Evolutionary conservation across 2,113 vertebrate species (phyloP), one percentile per base, ranked within the genome.

Genomic region (Oncorhynchus nerka): DNA sequence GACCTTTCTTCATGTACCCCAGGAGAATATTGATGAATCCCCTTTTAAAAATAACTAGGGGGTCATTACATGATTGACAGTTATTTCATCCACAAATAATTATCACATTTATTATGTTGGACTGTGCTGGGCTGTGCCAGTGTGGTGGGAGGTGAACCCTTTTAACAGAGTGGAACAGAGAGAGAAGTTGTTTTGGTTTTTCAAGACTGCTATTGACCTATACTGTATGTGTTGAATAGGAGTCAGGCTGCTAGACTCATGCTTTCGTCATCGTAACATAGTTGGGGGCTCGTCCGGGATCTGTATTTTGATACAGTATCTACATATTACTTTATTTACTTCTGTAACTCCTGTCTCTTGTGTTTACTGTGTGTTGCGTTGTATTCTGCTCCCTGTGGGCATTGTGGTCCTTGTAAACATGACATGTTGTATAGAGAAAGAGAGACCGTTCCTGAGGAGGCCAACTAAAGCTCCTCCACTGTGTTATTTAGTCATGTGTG

Each of bases 11-110:
- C 64, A 69, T 82, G 76, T 83, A 88, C 88, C 93, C 88, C 90
- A 84, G 80, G 90, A 93, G 91, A 92, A 92, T 92, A 92, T 90
- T 92, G 90, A 93, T 94, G 89, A 92, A 93, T 92, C 86, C 88
- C 81, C 82, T 81, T 92, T 92, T 92, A 92, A 92, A 93, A 92
- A 93, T 92, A 93, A 92, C 90, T 92, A 84, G 90, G 88, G 89
- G 88, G 90, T 92, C 89, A 91, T 91, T 92, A 87, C 89, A 89
- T 93, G 90, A 93, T 93, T 92, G 90, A 93, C 91, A 88, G 88
- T 92, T 89, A 90, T 90, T 89, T 90, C 89, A 90, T 74, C 78
- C 88, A 86, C 81, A 81, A 90, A 83, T 89, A 89, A 92, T 91
- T 91, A 90, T 92, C 92, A 79, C 84, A 90, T 92, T 89, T 86